Conservation (phyloP, 2,888 invertebrate species). For the Yponomeuta malinellus region DNA sequence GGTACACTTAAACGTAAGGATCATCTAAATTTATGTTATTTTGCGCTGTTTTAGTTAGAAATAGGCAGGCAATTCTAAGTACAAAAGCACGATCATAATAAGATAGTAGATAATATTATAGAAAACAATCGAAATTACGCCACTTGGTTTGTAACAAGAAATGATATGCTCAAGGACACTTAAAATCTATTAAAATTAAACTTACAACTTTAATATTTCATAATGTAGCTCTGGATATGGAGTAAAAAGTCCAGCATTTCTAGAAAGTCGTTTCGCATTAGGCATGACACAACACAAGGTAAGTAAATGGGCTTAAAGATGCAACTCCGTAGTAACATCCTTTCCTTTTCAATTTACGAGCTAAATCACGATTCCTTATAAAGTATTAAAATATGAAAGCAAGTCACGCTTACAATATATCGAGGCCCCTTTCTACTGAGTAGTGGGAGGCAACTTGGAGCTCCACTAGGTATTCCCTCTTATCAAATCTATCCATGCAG, state of each 20-base stretch:
- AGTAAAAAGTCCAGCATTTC: constrained; percentile 65
- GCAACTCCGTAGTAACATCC: neutral
- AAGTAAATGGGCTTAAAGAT: neutral
- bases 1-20: no score
- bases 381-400: constrained; percentile 19
- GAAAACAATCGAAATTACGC: constrained; percentile 10
- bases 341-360: constrained; percentile 7
- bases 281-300: neutral
- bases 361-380: constrained; percentile 13
- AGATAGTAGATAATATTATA: constrained; percentile 16
- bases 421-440: constrained; percentile 23
- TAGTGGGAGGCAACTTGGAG: constrained; percentile 9
- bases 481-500: constrained; percentile 2
- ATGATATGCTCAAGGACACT: constrained; percentile 15
- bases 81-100: constrained; percentile 31
- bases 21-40: neutral
- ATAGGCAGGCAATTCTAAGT: constrained; percentile 17
- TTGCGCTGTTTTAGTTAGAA: constrained; percentile 21
- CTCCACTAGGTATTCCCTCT: constrained; percentile 12
- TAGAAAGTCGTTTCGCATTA: neutral
- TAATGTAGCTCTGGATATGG: constrained; percentile 45
- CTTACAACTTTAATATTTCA: constrained; percentile 23
- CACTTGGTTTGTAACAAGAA: constrained; percentile 14
- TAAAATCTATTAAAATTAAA: constrained; percentile 16
- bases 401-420: constrained; percentile 22